Base-by-base conservation (phyloP, 2,888 invertebrate species). In the Quadroppia sp. region DNA sequence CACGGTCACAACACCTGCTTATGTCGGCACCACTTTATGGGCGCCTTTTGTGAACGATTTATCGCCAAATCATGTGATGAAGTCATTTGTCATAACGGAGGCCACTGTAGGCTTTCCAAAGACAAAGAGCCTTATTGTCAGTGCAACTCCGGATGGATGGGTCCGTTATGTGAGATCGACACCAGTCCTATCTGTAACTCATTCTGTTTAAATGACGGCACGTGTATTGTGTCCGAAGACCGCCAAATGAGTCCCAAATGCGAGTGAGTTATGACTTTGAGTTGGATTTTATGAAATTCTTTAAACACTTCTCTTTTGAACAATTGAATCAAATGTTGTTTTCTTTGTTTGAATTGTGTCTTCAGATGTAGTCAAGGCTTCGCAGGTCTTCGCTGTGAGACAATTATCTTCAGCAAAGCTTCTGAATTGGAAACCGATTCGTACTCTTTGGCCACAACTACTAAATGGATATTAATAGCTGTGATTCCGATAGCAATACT, bases 111-210 rank as follows among this genome's bases (percentile, higher is more conserved):
- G 17, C 80, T 83, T 42, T 82, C 84, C 59, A 82, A 83, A 53
- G 83, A 82, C 23, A 81, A 81, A 56, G 40, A 61, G 36, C 20
- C 67, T n/a, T 48, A 71, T 69, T 99, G 98, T 81, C 92, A 94
- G 82, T 99, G 98, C 82, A 84, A 92, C 72, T 90, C 92, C 25
- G 98, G 98, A 56, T 99, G 97, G 97, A 94, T 94, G 82, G 98
- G 98, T 75, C 90, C 92, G 79, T 89, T 90, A 76, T 99, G 98
- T 82, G 93, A 94, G 81, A 87, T 86, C 20, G 42, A 48, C 9
- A 36, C 42, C 2, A 36, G 20, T 20, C 28, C 59, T 25, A 71
- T 75, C 11, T 77, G 77, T 32, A 40, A 75, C 7, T 74, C 75
- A 17, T 77, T 74, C 36, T 79, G 79, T 76, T 74, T 78, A 0